Evolutionary conservation across 2,888 invertebrate genomes (phyloP).

Genomic region (Cacoxenus indagator): DNA sequence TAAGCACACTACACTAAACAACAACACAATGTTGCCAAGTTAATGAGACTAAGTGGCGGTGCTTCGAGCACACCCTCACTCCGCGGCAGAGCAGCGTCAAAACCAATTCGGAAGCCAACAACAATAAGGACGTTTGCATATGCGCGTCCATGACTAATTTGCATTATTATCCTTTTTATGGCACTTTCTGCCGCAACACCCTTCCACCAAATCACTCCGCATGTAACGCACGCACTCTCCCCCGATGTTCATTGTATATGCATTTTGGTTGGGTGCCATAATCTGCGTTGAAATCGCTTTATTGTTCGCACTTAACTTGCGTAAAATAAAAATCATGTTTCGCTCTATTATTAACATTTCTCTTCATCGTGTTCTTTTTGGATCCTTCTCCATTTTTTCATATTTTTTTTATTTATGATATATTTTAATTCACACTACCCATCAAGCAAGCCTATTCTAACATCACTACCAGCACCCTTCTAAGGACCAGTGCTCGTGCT

Average conservation of each 20-base stretch:
- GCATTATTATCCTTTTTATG: slow-evolving; percentile 52
- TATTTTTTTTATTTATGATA: slow-evolving; percentile 17
- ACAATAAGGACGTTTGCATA: slow-evolving; percentile 45
- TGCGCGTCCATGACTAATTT: slow-evolving; percentile 63
- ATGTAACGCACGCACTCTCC: not conserved
- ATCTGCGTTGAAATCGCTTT: slow-evolving; percentile 63
- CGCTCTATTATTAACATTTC: slow-evolving; percentile 49
- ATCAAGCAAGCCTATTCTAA: too few species aligned
- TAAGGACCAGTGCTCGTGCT: too few species aligned
- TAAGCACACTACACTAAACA: too few species aligned
- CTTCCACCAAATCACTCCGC: not conserved
- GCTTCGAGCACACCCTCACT: too few species aligned
- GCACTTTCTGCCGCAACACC: not conserved
- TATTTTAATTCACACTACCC: too few species aligned
- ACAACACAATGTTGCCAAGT: not conserved
- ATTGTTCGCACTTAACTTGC: slow-evolving; percentile 69
- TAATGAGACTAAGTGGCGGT: too few species aligned
- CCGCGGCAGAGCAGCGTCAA: not conserved
- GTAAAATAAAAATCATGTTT: slow-evolving; percentile 70
- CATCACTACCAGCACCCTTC: too few species aligned
- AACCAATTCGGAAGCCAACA: not conserved
- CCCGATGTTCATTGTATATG: not conserved
- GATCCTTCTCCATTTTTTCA: not conserved
- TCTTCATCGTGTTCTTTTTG: slow-evolving; percentile 31
- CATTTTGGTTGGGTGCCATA: slow-evolving; percentile 42